Conservation (phyloP, 2,797 vertebrate species). For the Siniperca scherzeri region DNA sequence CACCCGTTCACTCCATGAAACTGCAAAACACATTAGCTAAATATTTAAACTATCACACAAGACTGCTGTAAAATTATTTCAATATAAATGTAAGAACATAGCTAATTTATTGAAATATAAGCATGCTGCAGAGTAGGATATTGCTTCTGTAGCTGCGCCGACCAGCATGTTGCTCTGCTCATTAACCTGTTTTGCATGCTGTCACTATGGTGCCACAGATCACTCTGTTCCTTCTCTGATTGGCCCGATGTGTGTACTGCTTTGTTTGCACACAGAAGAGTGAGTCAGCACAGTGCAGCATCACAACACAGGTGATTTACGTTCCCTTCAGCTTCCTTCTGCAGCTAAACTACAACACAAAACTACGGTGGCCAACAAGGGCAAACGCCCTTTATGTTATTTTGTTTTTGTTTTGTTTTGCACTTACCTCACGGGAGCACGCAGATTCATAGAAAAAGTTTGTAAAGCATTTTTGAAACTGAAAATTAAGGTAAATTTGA, state of each 20-base stretch:
- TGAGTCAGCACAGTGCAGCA: slow-evolving; percentile 56
- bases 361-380: too few relatives aligned
- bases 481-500: too few relatives aligned
- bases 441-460: too few relatives aligned
- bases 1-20: background rate
- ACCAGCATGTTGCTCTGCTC: background rate
- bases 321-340: slow-evolving; percentile 8
- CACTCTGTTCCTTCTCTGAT: background rate
- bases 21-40: background rate
- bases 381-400: too few relatives aligned
- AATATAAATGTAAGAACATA: background rate
- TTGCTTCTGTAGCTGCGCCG: background rate
- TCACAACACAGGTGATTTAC: slow-evolving; percentile 34
- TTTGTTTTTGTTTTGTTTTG: too few relatives aligned
- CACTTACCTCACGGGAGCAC: too few relatives aligned
- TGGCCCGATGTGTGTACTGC: background rate
- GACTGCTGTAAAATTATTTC: background rate
- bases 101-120: too few relatives aligned
- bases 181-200: slow-evolving; percentile 10
- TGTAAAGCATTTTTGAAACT: too few relatives aligned
- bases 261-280: slow-evolving; percentile 14
- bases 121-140: background rate
- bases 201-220: slow-evolving; percentile 18
- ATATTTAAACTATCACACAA: background rate
- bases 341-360: background rate